phyloP scores from a whole-genome alignment of 2,113 vertebrate species.

The Myrmecobius fasciatus region DNA sequence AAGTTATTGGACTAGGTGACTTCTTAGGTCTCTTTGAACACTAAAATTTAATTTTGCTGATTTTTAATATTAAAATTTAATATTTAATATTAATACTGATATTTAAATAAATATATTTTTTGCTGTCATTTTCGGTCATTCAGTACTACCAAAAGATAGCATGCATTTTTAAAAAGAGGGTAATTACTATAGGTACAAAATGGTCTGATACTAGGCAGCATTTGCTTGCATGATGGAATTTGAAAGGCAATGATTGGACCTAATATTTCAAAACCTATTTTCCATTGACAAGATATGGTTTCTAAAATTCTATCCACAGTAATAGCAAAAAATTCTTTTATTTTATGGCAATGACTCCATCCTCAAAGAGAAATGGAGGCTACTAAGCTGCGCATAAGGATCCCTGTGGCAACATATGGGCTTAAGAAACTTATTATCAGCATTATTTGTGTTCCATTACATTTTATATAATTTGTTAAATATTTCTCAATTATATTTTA shows the following conservation, averaged over 20 bases:
- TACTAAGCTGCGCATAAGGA: neutral
- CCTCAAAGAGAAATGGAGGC: neutral
- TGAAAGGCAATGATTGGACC: neutral
- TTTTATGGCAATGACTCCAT: neutral
- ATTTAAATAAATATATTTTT: too few relatives aligned
- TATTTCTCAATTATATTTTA: neutral
- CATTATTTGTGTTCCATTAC: neutral
- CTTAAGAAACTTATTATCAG: neutral
- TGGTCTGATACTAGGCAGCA: neutral
- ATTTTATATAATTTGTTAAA: neutral
- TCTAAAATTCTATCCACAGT: neutral
- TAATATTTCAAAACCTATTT: neutral
- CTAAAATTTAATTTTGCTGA: neutral
- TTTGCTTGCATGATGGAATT: neutral
- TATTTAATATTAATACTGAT: too few relatives aligned
- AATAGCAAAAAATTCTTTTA: neutral
- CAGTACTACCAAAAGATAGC: neutral
- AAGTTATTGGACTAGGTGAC: neutral
- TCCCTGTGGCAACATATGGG: neutral
- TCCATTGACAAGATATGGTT: neutral
- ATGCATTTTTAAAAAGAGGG: neutral
- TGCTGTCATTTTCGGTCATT: neutral
- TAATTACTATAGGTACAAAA: neutral
- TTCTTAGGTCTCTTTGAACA: neutral
- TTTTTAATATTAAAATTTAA: too few relatives aligned